Base-by-base conservation (phyloP, 2,113 vertebrate species). In the Vidua macroura region DNA sequence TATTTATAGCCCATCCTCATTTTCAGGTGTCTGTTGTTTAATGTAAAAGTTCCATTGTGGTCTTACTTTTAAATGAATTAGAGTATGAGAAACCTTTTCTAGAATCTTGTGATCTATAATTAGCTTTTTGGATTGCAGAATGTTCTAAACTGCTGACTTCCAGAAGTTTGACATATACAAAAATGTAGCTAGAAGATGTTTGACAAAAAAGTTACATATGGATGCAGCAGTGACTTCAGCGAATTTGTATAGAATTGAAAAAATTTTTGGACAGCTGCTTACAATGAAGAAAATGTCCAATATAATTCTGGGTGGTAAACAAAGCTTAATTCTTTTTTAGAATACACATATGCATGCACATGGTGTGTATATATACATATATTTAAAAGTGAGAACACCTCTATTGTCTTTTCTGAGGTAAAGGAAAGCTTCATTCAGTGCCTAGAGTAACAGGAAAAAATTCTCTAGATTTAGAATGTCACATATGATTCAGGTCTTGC, bases 271-370 rank as follows among this genome's bases (percentile, higher is more conserved):
- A 43, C 3, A 5, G 6, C 5, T 90, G 19, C 15, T 73, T 90
- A 56, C 8, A 37, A 8, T 2, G 5, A 55, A 30, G 18, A 48
- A 63, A 78, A 11, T 25, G 7, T 30, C 19, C 23, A 46, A 1
- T 79, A 17, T 80, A 58, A 66, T 43, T 82, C 28, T 74, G 27
- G 1, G 6, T 83, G 16, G 10, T 43, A 79, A 77, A 60, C 33
- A 80, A 90, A 60, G 5, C 11, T n/a, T 41, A 49, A 27, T 78
- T 10, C 4, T 78, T 68, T 27, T 27, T 49, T 67, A 55, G 20
- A 58, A 41, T 41, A 31, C 1, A 3, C 9, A 67, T 35, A 35
- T 7, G 6, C 0, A 0, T 23, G 27, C 16, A 14, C 2, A 3
- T 44, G 9, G 23, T 49, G 33, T 46, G 3, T 10, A 13, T 30